Percentiles rank a stretch among this genome's conserved stretches.
Conservation (phyloP, 2,888 invertebrate genomes). For the Metacarcinus magister region DNA sequence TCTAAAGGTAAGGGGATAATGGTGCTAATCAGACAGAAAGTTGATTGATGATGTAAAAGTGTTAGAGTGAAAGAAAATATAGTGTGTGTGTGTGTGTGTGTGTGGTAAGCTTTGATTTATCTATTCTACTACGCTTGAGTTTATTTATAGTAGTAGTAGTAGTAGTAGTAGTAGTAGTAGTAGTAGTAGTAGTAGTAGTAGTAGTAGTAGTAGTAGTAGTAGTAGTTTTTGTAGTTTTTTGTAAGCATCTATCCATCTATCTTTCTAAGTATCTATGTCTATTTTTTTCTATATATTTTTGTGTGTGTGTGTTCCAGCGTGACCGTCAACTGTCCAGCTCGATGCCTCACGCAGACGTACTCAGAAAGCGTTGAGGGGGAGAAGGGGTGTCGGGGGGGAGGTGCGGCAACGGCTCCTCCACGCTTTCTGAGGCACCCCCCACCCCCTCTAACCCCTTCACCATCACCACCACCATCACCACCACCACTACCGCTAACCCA, state of each 20-base stretch:
- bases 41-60: background rate
- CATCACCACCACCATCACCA: too few species aligned
- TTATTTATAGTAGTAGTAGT: background rate
- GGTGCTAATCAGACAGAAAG: background rate
- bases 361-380: slow-evolving; percentile 1
- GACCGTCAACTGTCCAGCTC: background rate
- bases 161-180: too few species aligned
- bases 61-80: background rate
- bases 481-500: too few species aligned
- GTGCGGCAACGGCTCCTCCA: background rate
- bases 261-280: too few species aligned
- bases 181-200: too few species aligned
- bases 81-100: too few species aligned
- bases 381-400: background rate
- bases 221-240: too few species aligned
- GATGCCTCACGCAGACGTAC: slow-evolving; percentile 4
- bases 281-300: background rate
- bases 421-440: background rate
- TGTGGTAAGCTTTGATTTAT: background rate
- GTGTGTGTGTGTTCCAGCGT: background rate
- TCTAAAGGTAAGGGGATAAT: background rate
- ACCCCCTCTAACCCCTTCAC: too few species aligned
- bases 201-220: too few species aligned
- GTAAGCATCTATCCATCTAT: too few species aligned
- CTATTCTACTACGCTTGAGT: background rate